Evolutionary conservation across 2,113 vertebrate genomes (phyloP).

Genomic region (Myodes glareolus): DNA sequence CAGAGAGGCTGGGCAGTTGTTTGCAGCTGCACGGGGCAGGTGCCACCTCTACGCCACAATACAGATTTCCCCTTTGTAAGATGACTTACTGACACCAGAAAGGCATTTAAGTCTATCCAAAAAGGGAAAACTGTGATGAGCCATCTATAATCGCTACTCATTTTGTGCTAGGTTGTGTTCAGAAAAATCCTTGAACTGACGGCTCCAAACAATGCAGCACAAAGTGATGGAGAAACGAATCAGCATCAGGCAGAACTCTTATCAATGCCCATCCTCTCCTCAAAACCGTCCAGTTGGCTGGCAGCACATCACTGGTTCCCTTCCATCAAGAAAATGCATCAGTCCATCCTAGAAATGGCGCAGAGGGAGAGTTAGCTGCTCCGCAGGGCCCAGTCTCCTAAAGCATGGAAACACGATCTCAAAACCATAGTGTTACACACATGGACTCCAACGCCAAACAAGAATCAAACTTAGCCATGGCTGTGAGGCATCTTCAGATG

Average conservation of each 20-base stretch:
- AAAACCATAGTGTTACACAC: not conserved
- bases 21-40: not conserved
- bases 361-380: not conserved
- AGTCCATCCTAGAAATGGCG: constrained; percentile 36
- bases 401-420: constrained; percentile 1
- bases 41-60: fast-evolving
- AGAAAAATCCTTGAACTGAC: constrained; percentile 49
- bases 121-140: not conserved
- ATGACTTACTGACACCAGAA: not conserved
- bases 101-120: not conserved
- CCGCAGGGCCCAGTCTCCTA: not conserved
- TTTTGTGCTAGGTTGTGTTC: not conserved
- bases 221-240: constrained; percentile 18
- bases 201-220: not conserved
- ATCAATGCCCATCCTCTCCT: not conserved
- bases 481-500: not conserved
- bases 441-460: not conserved
- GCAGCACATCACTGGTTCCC: not conserved
- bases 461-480: not conserved
- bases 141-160: not conserved
- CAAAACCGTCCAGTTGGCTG: not conserved
- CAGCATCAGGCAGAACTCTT: constrained; percentile 4
- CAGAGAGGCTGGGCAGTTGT: not conserved
- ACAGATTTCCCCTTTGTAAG: not conserved
- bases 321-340: constrained; percentile 46